A percentile compares a stretch with the other conserved stretches of the same genome.
Evolutionary conservation across 2,888 invertebrate species (phyloP).

Genomic region (Julus scandinavius): DNA sequence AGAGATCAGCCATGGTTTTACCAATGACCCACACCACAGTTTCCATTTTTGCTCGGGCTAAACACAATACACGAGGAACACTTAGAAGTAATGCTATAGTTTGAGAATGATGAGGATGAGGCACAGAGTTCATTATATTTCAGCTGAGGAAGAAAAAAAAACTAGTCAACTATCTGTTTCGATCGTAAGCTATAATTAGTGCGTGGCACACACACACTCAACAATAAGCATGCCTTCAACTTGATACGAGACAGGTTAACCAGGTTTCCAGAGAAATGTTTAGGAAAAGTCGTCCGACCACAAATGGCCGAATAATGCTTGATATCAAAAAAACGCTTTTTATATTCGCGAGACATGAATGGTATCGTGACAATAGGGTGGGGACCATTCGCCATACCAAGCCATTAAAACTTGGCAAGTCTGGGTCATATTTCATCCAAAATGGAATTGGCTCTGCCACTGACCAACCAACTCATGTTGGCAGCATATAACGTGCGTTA

Average conservation of each 20-base stretch:
- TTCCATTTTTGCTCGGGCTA: not conserved
- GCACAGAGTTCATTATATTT: slow-evolving; percentile 22
- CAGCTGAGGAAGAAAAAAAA: not conserved
- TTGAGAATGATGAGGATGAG: not conserved
- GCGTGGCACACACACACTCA: not conserved
- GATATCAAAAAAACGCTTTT: not conserved
- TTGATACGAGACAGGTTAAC: slow-evolving; percentile 20
- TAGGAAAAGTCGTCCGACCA: not conserved
- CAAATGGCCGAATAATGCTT: not conserved
- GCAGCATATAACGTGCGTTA: not conserved
- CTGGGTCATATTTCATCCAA: not conserved
- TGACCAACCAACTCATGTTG: not conserved
- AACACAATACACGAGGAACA: not conserved
- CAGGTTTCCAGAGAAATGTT: slow-evolving; percentile 11
- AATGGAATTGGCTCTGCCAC: not conserved
- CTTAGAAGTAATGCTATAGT: not conserved
- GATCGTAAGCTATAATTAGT: slow-evolving; percentile 12
- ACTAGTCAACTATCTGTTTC: slow-evolving; percentile 7
- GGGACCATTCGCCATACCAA: not conserved
- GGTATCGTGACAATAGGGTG: slow-evolving; percentile 15
- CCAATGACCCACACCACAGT: slow-evolving; percentile 27
- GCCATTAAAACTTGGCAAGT: not conserved
- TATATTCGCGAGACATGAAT: not conserved
- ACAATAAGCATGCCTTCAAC: not conserved
- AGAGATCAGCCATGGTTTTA: not conserved